Percentiles rank a stretch among this genome's conserved stretches.
These are phyloP conservation scores for Orthosia cruda DNA, from an alignment of 2,888 invertebrate species.

Conservation along the genomic window DNA sequence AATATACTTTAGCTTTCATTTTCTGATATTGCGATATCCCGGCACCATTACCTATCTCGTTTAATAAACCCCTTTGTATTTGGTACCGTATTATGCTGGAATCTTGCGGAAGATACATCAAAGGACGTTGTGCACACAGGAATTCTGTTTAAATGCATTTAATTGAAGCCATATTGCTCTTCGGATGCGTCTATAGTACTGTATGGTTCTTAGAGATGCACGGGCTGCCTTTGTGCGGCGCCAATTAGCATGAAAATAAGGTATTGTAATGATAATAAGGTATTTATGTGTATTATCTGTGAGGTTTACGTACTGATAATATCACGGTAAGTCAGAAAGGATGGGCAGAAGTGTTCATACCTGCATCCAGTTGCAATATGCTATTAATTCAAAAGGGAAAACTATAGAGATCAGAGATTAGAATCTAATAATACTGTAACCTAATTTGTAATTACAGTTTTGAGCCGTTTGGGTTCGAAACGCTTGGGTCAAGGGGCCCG, in stretches of 20 bases:
- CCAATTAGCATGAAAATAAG: slow-evolving; percentile 28
- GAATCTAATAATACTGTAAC: too few relatives aligned
- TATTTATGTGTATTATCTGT: slow-evolving; percentile 11
- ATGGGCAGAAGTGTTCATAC: too few relatives aligned
- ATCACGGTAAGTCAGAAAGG: not conserved
- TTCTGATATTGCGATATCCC: slow-evolving; percentile 12
- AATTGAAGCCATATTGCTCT: slow-evolving; percentile 43
- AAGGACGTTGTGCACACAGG: slow-evolving; percentile 34
- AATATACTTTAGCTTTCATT: not conserved
- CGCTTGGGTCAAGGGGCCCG: too few relatives aligned
- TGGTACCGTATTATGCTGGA: slow-evolving; percentile 8
- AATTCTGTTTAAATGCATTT: slow-evolving; percentile 40
- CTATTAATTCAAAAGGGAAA: too few relatives aligned
- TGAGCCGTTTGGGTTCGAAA: too few relatives aligned
- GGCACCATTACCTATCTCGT: slow-evolving; percentile 21
- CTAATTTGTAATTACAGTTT: too few relatives aligned
- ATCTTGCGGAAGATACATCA: slow-evolving; percentile 41
- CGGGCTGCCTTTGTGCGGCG: slow-evolving; percentile 17
- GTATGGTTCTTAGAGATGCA: slow-evolving; percentile 18
- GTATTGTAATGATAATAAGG: slow-evolving; percentile 8
- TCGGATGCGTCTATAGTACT: not conserved
- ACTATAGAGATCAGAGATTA: too few relatives aligned
- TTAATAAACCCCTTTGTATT: slow-evolving; percentile 13
- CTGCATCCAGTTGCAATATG: too few relatives aligned
- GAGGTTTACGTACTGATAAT: not conserved